Evolutionary conservation across 1,140 invertebrate species (phyloP), one percentile per base, ranked within the genome.

Genomic region (Anoplophora glabripennis): DNA sequence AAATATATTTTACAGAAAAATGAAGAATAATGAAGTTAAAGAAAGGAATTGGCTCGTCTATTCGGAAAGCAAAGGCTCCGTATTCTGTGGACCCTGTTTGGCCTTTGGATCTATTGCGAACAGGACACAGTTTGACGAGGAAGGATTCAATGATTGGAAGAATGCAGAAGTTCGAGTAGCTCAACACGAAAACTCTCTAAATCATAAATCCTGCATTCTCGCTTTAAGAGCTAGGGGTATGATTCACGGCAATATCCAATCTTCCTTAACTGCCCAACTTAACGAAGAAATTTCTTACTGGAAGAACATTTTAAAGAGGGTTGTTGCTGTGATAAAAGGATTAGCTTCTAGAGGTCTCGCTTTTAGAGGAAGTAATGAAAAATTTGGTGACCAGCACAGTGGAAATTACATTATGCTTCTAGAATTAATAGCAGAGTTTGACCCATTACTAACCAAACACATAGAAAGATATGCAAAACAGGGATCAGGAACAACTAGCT

Each of bases 391-490:
- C 36, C 8, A 33, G 10, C 17, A 61, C 15, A 66, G 64, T 56
- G 64, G 64, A 53, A 66, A 68, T 53, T 68, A 56, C 58, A 55
- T 61, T 7, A 65, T 64, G 46, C 45, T 61, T 41, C 52, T 77
- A 40, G 70, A 76, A 62, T 51, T 76, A 28, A 59, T 73, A 41
- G 65, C 67, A 11, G 59, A 73, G 65, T 74, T 72, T 60, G 70
- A 75, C 65, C 67, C 64, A 18, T 76, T 75, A 59, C 61, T 76
- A 46, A 65, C 62, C 14, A 53, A 67, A 40, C 73, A 77, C 55
- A 66, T 75, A 59, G 14, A 54, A 45, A 44, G 53, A 37, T 72
- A 64, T 63, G 68, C 68, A 36, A 75, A 75, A 69, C 49, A 36
- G 49, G 73, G 71, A 48, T 46, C 38, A 36, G 72, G 72, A 52